phyloP scores from a whole-genome alignment of 2,888 invertebrate species.

The Xylocampa areola region DNA sequence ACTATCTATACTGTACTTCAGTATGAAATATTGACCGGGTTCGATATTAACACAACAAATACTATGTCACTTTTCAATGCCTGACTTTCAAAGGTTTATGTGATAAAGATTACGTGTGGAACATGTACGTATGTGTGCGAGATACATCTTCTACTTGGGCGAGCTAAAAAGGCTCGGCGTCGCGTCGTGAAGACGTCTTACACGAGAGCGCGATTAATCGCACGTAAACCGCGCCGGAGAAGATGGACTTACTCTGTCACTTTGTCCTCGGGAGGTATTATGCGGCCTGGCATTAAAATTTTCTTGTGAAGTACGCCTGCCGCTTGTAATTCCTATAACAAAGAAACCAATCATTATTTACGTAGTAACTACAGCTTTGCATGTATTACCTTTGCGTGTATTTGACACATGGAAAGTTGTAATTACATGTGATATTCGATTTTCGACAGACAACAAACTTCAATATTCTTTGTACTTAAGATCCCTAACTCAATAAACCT shows the following conservation, averaged over 20 bases:
- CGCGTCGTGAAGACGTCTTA: conserved; percentile 54
- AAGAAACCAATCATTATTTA: conserved; percentile 64
- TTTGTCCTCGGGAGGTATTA: conserved; percentile 78
- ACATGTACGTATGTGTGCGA: conserved; percentile 49
- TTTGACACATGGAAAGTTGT: conserved; percentile 11
- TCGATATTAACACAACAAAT: conserved; percentile 57
- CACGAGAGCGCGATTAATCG: conserved; percentile 66
- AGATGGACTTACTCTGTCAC: conserved; percentile 80
- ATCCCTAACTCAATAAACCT: conserved; percentile 23
- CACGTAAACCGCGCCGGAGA: conserved; percentile 59
- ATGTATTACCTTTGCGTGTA: conserved; percentile 8
- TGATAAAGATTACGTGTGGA: conserved; percentile 54
- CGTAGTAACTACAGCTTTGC: conserved; percentile 34
- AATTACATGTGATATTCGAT: background rate
- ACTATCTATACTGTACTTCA: conserved; percentile 43
- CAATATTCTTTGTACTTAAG: conserved; percentile 17
- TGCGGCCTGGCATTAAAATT: conserved; percentile 82
- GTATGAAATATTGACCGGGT: conserved; percentile 44
- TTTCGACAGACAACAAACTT: conserved; percentile 4
- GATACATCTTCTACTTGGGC: conserved; percentile 68
- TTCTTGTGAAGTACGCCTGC: conserved; percentile 81
- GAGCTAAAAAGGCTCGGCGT: conserved; percentile 62
- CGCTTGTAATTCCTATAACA: conserved; percentile 78
- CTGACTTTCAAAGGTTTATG: conserved; percentile 52
- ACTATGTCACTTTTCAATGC: conserved; percentile 53